Base-by-base conservation (phyloP, 2,797 vertebrate species). In the Anas bernieri region DNA sequence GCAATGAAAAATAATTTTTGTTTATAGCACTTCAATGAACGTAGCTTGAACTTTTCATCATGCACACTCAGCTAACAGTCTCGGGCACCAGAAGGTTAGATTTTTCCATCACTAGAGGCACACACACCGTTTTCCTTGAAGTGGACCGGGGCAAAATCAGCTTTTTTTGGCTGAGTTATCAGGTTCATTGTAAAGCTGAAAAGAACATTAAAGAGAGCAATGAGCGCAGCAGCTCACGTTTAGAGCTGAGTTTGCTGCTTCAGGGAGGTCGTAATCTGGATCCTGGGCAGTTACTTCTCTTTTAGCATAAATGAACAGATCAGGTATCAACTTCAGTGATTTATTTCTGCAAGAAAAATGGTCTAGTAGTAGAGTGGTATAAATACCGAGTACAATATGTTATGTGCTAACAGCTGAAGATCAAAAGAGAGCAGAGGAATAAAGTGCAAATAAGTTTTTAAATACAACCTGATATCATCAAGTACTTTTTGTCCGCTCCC, bases 281-380 rank as follows among this genome's bases (percentile, higher is more conserved):
- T 28, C 23, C 35, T 59, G 22, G 56, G 75, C 75, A 86, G n/a
- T 70, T 73, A 35, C 23, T 93, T 92, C 59, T 77, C 39, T 75
- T 85, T 88, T 33, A 88, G 61, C 68, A 37, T 58, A 66, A 93
- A 83, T 58, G 39, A 83, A 70, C 48, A 20, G 0, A 1, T 79
- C 50, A 58, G 17, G 39, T 64, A 67, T 58, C 64, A 93, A 92
- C 82, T 86, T 61, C 79, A 66, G 74, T 35, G 54, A 7, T 75
- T 84, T 93, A 63, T 72, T 86, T 88, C 37, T 79, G 35, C 37
- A 56, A 90, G 82, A 59, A 82, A 74, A 83, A 86, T 58, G 9
- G 62, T 69, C 67, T 39, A 11, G 5, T 64, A 43, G 43, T 52
- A 74, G 45, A 1, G 0, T 22, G 41, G 55, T 66, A 43, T 68